Evolutionary conservation across 2,113 vertebrate genomes (phyloP).

Genomic region (Pristiophorus japonicus): DNA sequence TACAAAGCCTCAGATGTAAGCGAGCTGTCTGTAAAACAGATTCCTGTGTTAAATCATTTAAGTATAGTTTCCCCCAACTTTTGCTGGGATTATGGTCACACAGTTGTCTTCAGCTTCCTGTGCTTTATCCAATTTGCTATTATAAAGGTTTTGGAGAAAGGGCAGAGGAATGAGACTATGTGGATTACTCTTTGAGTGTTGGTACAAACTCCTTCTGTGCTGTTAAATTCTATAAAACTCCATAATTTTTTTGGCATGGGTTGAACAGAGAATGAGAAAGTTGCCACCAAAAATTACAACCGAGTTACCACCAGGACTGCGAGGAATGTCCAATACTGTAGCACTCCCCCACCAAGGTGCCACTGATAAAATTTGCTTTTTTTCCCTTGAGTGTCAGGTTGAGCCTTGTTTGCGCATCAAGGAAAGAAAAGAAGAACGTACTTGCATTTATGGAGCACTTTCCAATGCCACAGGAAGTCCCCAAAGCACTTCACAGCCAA

Average conservation of each 20-base stretch:
- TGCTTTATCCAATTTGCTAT: not conserved
- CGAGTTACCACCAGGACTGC: not conserved
- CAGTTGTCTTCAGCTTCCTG: not conserved
- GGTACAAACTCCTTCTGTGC: not conserved
- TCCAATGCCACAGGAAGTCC: not conserved
- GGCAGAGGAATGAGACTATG: not conserved
- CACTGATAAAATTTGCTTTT: not conserved
- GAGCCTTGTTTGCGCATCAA: not conserved
- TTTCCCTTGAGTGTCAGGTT: not conserved
- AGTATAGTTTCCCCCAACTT: not conserved
- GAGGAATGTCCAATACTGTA: not conserved
- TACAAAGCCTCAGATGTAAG: not conserved
- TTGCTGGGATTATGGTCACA: not conserved
- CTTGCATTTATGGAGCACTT: not conserved
- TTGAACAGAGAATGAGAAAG: not conserved
- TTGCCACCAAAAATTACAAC: not conserved
- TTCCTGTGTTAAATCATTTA: not conserved
- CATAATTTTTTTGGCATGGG: not conserved
- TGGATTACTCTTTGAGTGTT: not conserved
- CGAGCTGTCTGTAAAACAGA: too few relatives aligned
- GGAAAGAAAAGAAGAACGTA: not conserved
- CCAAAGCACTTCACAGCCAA: not conserved
- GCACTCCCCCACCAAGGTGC: not conserved
- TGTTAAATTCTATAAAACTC: not conserved
- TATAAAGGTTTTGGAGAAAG: not conserved